Evolutionary conservation across 1,140 invertebrate species (phyloP), one percentile per base, ranked within the genome.

Genomic region (Bactericera cockerelli): DNA sequence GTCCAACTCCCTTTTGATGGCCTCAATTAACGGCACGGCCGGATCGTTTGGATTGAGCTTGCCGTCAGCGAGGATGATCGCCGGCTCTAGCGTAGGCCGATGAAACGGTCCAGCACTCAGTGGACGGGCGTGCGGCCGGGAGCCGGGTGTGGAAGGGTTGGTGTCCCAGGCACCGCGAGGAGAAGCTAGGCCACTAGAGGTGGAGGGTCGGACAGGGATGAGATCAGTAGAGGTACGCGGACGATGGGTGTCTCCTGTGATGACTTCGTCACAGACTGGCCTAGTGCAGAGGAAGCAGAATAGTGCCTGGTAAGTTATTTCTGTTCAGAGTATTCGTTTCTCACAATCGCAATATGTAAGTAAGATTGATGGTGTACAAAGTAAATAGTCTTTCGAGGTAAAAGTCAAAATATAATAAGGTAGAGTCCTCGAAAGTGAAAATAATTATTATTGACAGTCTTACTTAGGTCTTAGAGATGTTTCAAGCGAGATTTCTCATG

Each of bases 61-160:
- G 56, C 72, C 68, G 59, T 80, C 75, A 2, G 71, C 65, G 24
- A 77, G 65, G 24, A 78, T 69, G 26, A 74, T 71, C 10, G 68
- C 73, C 0, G 74, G 70, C 59, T 77, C 71, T 21, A 78, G 72
- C 6, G 72, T 63, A 1, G 76, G 75, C 24, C 74, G 69, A 33
- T 80, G 79, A 63, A 79, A 77, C 10, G 78, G 78, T 1, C 79
- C 80, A 11, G 79, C 80, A 63, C 78, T 80, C 28, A 80, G 66
- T 1, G 79, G 79, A 57, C 76, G 55, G 0, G 67, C 61, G 25
- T 56, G 59, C 11, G 25, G 53, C 67, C 61, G 71, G 64, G 62
- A 63, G 19, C 70, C 61, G n/a, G 71, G 70, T 4, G 69, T 68
- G 4, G 70, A 67, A 2, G 69, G 65, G 6, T 64, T 67, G 42